Conservation (phyloP, 30 jellyfish, hydroid and myxozoan species). For the Phacellophora camtschatica region DNA sequence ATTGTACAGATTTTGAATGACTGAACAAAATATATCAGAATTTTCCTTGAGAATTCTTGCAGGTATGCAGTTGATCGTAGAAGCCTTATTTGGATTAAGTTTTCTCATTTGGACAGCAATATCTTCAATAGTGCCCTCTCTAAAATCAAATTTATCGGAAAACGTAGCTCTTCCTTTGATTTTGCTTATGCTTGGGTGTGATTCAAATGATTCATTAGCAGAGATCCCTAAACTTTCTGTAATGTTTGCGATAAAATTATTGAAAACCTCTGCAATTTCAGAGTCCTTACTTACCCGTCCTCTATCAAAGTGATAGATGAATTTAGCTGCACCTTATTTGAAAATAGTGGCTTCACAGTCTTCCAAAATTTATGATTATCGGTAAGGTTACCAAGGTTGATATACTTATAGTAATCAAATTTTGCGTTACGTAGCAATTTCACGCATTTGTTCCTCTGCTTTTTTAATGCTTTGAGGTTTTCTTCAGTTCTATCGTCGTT, state of each 20-base stretch:
- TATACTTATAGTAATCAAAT: neutral
- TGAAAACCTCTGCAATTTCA: conserved; percentile 14
- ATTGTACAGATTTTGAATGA: too few relatives aligned
- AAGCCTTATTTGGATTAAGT: too few relatives aligned
- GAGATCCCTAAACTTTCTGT: conserved; percentile 16
- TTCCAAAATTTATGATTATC: conserved; percentile 26
- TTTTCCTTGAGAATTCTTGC: too few relatives aligned
- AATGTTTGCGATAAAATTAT: neutral
- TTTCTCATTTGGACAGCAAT: too few relatives aligned
- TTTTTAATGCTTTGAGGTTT: neutral
- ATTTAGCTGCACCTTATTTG: neutral
- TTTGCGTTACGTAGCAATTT: conserved; percentile 10
- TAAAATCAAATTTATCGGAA: too few relatives aligned
- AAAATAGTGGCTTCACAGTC: conserved; percentile 33
- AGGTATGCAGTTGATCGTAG: too few relatives aligned
- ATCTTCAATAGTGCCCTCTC: too few relatives aligned
- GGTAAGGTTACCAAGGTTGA: neutral
- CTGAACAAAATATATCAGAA: too few relatives aligned
- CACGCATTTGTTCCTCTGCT: conserved; percentile 13
- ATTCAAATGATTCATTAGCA: too few relatives aligned
- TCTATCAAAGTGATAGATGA: neutral
- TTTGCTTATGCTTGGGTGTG: too few relatives aligned
- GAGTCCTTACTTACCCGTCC: neutral
- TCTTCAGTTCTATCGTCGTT: neutral
- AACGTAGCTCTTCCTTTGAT: too few relatives aligned